Base-by-base conservation (phyloP, 2,888 invertebrate genomes). In the Galeopsomyia nigrocyanea region DNA sequence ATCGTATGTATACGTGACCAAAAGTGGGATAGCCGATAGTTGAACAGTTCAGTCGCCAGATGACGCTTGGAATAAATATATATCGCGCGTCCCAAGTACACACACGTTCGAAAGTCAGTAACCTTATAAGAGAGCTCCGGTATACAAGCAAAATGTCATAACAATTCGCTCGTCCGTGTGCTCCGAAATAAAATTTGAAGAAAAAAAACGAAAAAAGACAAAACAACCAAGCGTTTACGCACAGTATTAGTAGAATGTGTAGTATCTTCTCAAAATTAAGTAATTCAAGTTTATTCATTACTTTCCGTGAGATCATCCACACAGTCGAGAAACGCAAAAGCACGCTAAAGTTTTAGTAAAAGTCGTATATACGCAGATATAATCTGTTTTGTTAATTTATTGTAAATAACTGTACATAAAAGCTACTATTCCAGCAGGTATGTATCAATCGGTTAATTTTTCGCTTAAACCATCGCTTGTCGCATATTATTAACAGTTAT, bases 211-310 rank as follows among this genome's bases (percentile, higher is more conserved):
- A n/a, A n/a, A 26, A 26, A 26, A 26, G 26, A 26, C 26, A n/a
- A n/a, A n/a, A n/a, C 26, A 26, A 26, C 3, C 26, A 26, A 26
- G 26, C 26, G 26, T 26, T 26, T 26, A 26, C 26, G 26, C 26
- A 49, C 9, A 63, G 31, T 63, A 74, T 61, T 71, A 63, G 17
- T 57, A 74, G 50, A 68, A 71, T 74, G 74, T 68, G 63, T 31
- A 53, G n/a, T 49, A 46, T 0, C 6, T 60, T 66, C 16, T 47
- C n/a, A 1, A 58, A 60, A 26, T n/a, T 71, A 17, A 21, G 53
- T 3, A 63, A 71, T 14, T 74, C 63, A 16, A 3, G 21, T 10
- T 26, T 5, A 26, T 21, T 53, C 9, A 17, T 60, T 19, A 71
- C 60, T 16, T 60, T 47, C 16, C 68, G 70, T 56, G 70, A 74